Evolutionary conservation across 2,888 invertebrate genomes (phyloP).

Genomic region (Crioceris asparagi): DNA sequence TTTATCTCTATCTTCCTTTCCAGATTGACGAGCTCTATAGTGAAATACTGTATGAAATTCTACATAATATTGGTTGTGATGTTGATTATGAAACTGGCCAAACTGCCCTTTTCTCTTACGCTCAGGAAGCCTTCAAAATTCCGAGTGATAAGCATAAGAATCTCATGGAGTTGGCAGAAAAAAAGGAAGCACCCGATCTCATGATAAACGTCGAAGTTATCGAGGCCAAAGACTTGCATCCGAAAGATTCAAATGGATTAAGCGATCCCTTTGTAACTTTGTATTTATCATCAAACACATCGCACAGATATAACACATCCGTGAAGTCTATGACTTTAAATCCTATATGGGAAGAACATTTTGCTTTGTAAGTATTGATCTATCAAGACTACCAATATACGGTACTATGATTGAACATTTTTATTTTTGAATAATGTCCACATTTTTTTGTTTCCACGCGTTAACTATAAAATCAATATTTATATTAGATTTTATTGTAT

Average conservation of each 20-base stretch:
- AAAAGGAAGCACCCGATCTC: slow-evolving; percentile 74
- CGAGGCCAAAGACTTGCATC: slow-evolving; percentile 72
- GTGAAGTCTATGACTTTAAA: slow-evolving; percentile 84
- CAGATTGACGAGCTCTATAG: slow-evolving; percentile 81
- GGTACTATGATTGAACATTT: no score
- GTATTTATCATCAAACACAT: slow-evolving; percentile 65
- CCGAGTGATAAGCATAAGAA: slow-evolving; percentile 63
- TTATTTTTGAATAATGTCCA: no score
- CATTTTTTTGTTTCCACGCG: no score
- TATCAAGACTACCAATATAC: no score
- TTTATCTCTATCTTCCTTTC: slow-evolving; percentile 15
- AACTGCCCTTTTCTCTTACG: slow-evolving; percentile 58
- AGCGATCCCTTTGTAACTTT: slow-evolving; percentile 97
- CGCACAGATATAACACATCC: slow-evolving; percentile 77
- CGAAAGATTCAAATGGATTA: slow-evolving; percentile 84
- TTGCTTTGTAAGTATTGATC: slow-evolving; percentile 69
- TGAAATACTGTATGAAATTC: slow-evolving; percentile 71
- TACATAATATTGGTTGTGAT: slow-evolving; percentile 76
- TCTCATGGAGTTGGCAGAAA: slow-evolving; percentile 58
- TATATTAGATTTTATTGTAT: no score
- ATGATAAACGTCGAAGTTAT: slow-evolving; percentile 70
- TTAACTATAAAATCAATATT: no score
- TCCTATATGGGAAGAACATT: slow-evolving; percentile 95
- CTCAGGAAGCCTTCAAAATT: slow-evolving; percentile 73
- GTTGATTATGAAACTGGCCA: slow-evolving; percentile 59